Conservation (phyloP, 2,888 invertebrate species). For the Agrotis segetum region DNA sequence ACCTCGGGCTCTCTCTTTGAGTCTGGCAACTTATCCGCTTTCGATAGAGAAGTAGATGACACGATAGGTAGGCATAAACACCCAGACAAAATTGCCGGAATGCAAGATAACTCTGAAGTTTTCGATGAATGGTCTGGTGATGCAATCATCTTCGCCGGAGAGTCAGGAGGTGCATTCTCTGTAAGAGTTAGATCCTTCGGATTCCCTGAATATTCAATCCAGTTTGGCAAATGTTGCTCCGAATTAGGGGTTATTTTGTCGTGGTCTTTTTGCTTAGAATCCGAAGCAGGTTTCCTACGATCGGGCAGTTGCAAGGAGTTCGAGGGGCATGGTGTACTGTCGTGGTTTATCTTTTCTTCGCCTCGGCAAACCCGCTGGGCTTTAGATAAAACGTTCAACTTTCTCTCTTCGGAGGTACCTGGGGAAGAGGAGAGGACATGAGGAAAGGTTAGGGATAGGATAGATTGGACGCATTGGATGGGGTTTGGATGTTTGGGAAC, state of each 20-base stretch:
- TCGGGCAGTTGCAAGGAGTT: slow-evolving; percentile 9
- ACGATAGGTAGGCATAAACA: neutral
- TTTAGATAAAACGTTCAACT: slow-evolving; percentile 1
- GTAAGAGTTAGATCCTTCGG: neutral
- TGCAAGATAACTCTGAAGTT: neutral
- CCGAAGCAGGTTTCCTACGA: neutral
- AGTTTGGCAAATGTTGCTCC: slow-evolving; percentile 8
- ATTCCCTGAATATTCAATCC: neutral
- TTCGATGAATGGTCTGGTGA: neutral
- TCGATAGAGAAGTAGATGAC: neutral
- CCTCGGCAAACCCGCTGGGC: neutral
- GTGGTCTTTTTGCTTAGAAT: neutral
- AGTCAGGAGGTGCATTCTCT: neutral
- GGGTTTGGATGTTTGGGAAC: neutral
- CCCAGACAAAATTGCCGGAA: slow-evolving; percentile 3
- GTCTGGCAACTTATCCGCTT: neutral
- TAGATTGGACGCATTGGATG: neutral
- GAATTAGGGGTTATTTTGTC: neutral
- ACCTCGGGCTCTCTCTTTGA: neutral
- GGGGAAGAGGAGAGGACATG: slow-evolving; percentile 54
- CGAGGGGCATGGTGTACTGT: neutral
- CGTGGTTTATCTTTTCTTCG: slow-evolving; percentile 11
- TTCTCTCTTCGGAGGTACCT: slow-evolving; percentile 66
- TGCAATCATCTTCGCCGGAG: neutral
- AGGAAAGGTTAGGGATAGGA: slow-evolving; percentile 48